Percentiles rank a stretch among this genome's conserved stretches.
Conservation (phyloP, 2,888 invertebrate genomes). For the Polietes domitor region DNA sequence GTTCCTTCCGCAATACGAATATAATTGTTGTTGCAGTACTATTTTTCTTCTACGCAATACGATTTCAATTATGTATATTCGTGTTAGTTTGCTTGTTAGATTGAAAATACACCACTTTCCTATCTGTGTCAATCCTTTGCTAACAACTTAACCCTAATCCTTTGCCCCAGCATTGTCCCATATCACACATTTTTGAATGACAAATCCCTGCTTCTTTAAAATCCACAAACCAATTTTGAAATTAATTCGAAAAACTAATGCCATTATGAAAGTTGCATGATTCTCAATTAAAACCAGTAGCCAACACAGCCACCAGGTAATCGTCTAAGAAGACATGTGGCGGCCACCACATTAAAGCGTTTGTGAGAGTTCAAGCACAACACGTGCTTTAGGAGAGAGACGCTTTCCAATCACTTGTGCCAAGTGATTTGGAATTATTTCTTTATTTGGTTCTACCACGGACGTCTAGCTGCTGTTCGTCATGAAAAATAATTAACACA, state of each 20-base stretch:
- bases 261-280: not conserved
- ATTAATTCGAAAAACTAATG: slow-evolving; percentile 10
- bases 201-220: no score
- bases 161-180: not conserved
- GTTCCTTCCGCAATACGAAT: no score
- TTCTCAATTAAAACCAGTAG: not conserved
- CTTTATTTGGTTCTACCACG: not conserved
- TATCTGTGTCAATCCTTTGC: not conserved
- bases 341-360: not conserved
- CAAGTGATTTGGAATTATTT: not conserved
- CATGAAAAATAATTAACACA: slow-evolving; percentile 17
- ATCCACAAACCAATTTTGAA: no score
- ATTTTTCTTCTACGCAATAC: no score
- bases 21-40: no score
- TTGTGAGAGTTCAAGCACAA: slow-evolving; percentile 10
- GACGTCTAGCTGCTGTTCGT: no score
- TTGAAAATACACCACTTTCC: no score
- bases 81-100: no score
- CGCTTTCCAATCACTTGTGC: slow-evolving; percentile 9
- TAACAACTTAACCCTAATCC: not conserved
- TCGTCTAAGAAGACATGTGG: not conserved
- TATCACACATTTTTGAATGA: not conserved
- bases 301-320: not conserved
- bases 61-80: no score
- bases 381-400: slow-evolving; percentile 33